These are phyloP conservation scores for Platycercus adscitus DNA, from an alignment of 2,113 vertebrate species.

Conservation along the genomic window DNA sequence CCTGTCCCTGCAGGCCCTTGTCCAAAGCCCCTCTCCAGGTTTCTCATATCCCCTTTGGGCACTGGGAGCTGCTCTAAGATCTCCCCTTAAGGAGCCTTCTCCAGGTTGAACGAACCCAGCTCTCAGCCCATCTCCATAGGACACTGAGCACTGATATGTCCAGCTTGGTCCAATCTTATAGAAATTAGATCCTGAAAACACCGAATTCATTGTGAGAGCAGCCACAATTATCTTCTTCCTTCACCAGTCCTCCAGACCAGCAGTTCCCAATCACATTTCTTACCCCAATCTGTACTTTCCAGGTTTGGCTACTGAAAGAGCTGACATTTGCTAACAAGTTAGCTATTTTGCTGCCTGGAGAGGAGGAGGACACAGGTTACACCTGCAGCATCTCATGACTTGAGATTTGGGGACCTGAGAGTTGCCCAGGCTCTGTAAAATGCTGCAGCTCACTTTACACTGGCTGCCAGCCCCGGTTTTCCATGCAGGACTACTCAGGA, in stretches of 20 bases:
- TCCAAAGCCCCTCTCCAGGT: background rate
- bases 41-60: background rate
- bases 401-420: background rate
- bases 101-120: background rate
- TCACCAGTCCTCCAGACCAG: background rate
- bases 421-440: background rate
- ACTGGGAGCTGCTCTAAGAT: background rate
- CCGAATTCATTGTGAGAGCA: background rate
- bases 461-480: background rate
- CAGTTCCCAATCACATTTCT: background rate
- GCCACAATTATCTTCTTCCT: background rate
- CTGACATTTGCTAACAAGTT: background rate
- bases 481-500: background rate
- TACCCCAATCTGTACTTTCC: background rate
- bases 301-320: background rate
- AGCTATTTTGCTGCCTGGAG: background rate
- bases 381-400: background rate
- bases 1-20: background rate
- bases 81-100: background rate
- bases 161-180: background rate
- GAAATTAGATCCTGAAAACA: background rate
- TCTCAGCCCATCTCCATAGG: background rate
- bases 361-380: background rate
- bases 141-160: rapidly evolving
- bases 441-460: background rate